Evolutionary conservation across 2,113 vertebrate species (phyloP).

Genomic region (Desmodus rotundus): DNA sequence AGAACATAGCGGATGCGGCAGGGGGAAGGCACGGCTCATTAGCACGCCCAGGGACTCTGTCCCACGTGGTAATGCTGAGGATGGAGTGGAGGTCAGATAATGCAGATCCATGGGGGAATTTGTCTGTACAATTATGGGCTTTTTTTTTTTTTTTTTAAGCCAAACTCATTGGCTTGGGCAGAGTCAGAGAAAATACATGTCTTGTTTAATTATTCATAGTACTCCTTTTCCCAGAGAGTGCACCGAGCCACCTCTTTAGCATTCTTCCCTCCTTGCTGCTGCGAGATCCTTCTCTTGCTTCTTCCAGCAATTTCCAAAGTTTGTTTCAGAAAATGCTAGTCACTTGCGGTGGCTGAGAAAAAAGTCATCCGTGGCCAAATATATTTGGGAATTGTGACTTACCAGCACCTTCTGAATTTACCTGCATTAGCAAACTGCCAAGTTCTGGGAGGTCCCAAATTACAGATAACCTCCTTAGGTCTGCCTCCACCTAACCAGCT

Average conservation of each 20-base stretch:
- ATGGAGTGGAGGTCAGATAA: not conserved
- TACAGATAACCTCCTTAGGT: not conserved
- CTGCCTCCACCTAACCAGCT: not conserved
- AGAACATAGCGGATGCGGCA: not conserved
- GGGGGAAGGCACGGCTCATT: rapidly evolving
- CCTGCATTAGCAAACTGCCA: not conserved
- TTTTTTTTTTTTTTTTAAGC: not conserved
- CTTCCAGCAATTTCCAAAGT: not conserved
- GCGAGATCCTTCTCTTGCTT: not conserved
- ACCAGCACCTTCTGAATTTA: not conserved
- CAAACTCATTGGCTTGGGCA: not conserved
- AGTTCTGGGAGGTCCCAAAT: not conserved
- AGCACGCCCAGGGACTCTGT: not conserved
- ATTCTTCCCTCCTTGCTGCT: not conserved
- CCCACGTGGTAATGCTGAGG: not conserved
- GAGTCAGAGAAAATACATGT: not conserved
- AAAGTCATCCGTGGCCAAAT: not conserved
- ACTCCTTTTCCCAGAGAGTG: not conserved
- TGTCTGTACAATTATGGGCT: not conserved
- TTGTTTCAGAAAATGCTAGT: not conserved
- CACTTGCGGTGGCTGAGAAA: not conserved
- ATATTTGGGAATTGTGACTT: not conserved
- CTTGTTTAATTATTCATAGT: constrained; percentile 50
- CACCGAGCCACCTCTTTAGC: not conserved
- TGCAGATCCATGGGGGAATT: not conserved